These are phyloP conservation scores for Syritta pipiens DNA, from an alignment of 2,888 invertebrate genomes.

Conservation along the genomic window DNA sequence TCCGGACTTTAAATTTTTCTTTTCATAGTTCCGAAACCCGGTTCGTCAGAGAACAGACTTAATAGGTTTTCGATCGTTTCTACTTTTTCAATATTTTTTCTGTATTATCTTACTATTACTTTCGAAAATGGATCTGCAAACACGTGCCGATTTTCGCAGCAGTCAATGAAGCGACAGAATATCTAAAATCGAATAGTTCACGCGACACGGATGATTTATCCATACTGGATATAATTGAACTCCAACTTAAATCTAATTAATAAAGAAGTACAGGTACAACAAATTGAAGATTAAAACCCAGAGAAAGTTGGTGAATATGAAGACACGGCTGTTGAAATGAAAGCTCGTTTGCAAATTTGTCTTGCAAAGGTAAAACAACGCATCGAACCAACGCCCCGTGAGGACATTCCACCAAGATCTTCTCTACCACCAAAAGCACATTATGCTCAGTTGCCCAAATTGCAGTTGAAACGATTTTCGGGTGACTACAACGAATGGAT, in stretches of 20 bases:
- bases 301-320: conserved; percentile 13
- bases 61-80: too few relatives aligned
- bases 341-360: conserved; percentile 2
- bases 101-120: too few relatives aligned
- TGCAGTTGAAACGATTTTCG: not conserved
- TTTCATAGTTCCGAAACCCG: too few relatives aligned
- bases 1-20: too few relatives aligned
- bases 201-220: not conserved
- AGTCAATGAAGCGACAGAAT: conserved; percentile 13
- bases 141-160: conserved; percentile 10
- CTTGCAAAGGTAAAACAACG: conserved; percentile 2
- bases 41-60: too few relatives aligned
- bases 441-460: not conserved
- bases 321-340: conserved; percentile 3
- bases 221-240: not conserved
- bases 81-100: too few relatives aligned
- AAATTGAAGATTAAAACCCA: conserved; percentile 12
- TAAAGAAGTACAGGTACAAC: too few relatives aligned
- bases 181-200: not conserved
- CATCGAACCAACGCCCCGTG: not conserved
- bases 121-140: conserved; percentile 14
- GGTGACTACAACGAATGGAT: not conserved
- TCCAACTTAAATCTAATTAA: too few relatives aligned
- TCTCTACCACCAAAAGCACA: too few relatives aligned
- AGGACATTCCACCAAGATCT: too few relatives aligned